A percentile compares a stretch with the other conserved stretches of the same genome.
Conservation (phyloP, 2,113 vertebrate species). For the Alaudala cheleensis region DNA sequence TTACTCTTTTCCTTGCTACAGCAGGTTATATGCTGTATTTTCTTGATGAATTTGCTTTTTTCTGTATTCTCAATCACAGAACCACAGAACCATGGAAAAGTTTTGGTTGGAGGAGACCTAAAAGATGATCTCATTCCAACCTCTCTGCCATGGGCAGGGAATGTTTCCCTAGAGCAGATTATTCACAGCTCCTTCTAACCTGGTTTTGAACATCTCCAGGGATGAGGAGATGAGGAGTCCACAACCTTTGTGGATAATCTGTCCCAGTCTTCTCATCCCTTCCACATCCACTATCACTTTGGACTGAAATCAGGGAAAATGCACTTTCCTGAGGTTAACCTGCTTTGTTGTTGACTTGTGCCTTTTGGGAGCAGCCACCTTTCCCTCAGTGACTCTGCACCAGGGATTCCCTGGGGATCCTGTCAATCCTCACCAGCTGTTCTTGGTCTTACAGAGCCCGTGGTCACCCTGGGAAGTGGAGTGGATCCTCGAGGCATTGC, state of each 20-base stretch:
- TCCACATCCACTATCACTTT: neutral
- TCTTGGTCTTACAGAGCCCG: slow-evolving; percentile 54
- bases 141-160: neutral
- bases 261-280: neutral
- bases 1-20: neutral
- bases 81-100: neutral
- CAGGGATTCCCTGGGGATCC: neutral
- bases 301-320: neutral
- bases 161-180: neutral
- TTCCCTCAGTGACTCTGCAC: neutral
- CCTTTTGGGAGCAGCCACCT: neutral
- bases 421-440: neutral
- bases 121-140: neutral
- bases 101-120: neutral
- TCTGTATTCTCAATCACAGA: neutral
- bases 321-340: neutral
- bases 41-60: neutral
- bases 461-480: neutral
- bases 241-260: neutral
- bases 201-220: neutral
- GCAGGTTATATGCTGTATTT: neutral
- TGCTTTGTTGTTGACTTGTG: accelerated
- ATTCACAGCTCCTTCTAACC: neutral
- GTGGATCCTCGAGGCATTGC: slow-evolving; percentile 18
- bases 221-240: too few species aligned